Percentiles rank a stretch among this genome's conserved stretches.
phyloP scores from a whole-genome alignment of 2,888 invertebrate species.

The Cheilosia vernalis region DNA sequence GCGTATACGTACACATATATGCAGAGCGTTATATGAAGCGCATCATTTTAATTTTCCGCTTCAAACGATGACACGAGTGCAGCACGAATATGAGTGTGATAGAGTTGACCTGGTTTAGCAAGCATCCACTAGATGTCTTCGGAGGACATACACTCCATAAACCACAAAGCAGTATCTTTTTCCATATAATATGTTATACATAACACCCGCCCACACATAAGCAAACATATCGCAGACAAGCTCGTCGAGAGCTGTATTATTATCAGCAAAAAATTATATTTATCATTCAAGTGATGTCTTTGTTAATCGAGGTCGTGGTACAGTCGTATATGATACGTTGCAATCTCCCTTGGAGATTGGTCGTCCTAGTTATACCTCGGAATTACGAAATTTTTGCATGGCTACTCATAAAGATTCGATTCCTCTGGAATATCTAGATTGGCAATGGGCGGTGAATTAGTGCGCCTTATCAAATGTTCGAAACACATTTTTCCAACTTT shows the following conservation, averaged over 20 bases:
- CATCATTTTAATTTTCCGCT: slow-evolving; percentile 70
- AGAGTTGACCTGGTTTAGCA: slow-evolving; percentile 70
- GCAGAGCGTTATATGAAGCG: slow-evolving; percentile 48
- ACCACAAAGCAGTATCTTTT: slow-evolving; percentile 3
- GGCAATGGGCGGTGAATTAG: background rate
- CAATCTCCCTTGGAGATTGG: slow-evolving; percentile 16
- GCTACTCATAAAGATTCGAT: slow-evolving; percentile 21
- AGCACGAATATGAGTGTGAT: slow-evolving; percentile 62
- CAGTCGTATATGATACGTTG: background rate
- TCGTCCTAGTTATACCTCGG: slow-evolving; percentile 23
- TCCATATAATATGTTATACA: background rate
- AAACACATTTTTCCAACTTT: background rate
- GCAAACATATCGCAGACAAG: slow-evolving; percentile 34
- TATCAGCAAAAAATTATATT: slow-evolving; percentile 56
- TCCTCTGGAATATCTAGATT: background rate
- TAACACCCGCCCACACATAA: slow-evolving; percentile 5
- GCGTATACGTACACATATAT: background rate
- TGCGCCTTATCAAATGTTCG: background rate
- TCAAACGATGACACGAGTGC: slow-evolving; percentile 65
- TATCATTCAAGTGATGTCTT: slow-evolving; percentile 49
- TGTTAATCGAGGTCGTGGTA: slow-evolving; percentile 29
- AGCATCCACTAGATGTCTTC: slow-evolving; percentile 30
- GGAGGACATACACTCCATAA: slow-evolving; percentile 24
- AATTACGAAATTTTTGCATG: slow-evolving; percentile 35
- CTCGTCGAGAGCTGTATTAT: slow-evolving; percentile 31